These are phyloP conservation scores for Heliothis peltigera DNA, from an alignment of 2,888 invertebrate species.

Conservation along the genomic window DNA sequence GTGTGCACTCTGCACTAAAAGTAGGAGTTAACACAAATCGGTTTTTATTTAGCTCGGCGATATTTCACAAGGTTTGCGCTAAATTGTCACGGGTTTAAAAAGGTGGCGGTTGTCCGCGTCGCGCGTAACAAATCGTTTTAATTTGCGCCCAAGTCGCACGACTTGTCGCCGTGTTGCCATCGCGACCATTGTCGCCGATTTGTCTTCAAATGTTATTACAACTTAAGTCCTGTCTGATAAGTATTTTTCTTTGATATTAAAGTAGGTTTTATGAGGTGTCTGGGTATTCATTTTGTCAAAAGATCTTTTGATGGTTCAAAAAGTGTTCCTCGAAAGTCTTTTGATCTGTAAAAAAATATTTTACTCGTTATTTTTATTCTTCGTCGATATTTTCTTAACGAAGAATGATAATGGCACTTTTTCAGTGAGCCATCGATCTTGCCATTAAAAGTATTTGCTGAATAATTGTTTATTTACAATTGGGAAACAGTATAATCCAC, in stretches of 20 bases:
- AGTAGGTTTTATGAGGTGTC: slow-evolving; percentile 27
- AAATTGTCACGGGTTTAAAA: slow-evolving; percentile 68
- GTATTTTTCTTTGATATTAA: slow-evolving; percentile 42
- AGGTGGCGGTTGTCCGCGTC: slow-evolving; percentile 68
- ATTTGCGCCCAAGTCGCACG: slow-evolving; percentile 70
- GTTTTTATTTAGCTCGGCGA: slow-evolving; percentile 69
- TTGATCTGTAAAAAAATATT: slow-evolving; percentile 24
- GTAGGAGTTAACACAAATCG: slow-evolving; percentile 66
- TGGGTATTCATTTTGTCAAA: slow-evolving; percentile 40
- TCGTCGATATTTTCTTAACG: slow-evolving; percentile 12
- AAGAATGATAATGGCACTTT: slow-evolving; percentile 24
- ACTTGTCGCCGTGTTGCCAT: slow-evolving; percentile 66
- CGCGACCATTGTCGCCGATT: slow-evolving; percentile 58
- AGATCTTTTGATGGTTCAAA: slow-evolving; percentile 27
- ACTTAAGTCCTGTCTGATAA: slow-evolving; percentile 33
- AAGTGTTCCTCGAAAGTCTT: slow-evolving; percentile 32
- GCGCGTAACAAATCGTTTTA: slow-evolving; percentile 78
- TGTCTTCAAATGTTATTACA: slow-evolving; percentile 54
- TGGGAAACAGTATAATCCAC: slow-evolving; percentile 32
- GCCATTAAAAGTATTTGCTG: slow-evolving; percentile 2
- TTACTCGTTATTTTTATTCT: slow-evolving; percentile 4
- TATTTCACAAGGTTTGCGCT: slow-evolving; percentile 70
- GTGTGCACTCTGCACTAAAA: slow-evolving; percentile 58
- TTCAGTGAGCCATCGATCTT: slow-evolving; percentile 18
- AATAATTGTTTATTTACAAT: slow-evolving; percentile 27